These are phyloP conservation scores for Antitype chi DNA, from an alignment of 2,888 invertebrate genomes.

Conservation along the genomic window DNA sequence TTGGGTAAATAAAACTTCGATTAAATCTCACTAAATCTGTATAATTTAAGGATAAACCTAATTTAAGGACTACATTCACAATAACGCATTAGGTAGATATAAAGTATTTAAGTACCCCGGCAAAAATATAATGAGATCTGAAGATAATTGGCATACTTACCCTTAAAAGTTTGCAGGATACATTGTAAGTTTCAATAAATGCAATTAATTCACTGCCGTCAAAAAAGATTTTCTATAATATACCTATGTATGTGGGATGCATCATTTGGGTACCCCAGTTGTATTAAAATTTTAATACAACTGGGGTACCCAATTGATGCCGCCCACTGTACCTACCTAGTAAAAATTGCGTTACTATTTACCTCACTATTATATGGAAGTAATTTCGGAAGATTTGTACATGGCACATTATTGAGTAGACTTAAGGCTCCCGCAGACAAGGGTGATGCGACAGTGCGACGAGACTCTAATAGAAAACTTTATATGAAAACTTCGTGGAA, in stretches of 20 bases:
- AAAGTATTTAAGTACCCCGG: neutral
- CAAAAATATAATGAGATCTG: slow-evolving; percentile 29
- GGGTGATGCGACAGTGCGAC: too few species aligned
- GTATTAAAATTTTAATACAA: too few species aligned
- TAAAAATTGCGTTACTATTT: neutral
- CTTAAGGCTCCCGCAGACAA: too few species aligned
- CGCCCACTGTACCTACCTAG: too few species aligned
- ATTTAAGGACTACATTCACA: slow-evolving; percentile 8
- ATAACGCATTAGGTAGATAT: neutral
- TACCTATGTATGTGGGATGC: too few species aligned
- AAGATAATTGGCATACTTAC: neutral
- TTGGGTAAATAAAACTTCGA: slow-evolving; percentile 12
- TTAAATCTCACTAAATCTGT: slow-evolving; percentile 32
- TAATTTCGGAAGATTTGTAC: neutral
- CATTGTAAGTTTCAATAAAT: slow-evolving; percentile 13
- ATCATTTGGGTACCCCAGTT: too few species aligned
- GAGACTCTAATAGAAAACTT: too few species aligned
- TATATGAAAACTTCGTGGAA: too few species aligned
- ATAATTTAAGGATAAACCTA: slow-evolving; percentile 29
- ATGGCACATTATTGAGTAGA: neutral
- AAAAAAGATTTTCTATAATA: neutral
- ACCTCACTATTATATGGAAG: neutral
- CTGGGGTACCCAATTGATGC: too few species aligned
- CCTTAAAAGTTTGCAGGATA: neutral
- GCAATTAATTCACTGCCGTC: slow-evolving; percentile 3